These are phyloP conservation scores for Silurus asotus DNA, from an alignment of 2,113 vertebrate species.

Conservation along the genomic window DNA sequence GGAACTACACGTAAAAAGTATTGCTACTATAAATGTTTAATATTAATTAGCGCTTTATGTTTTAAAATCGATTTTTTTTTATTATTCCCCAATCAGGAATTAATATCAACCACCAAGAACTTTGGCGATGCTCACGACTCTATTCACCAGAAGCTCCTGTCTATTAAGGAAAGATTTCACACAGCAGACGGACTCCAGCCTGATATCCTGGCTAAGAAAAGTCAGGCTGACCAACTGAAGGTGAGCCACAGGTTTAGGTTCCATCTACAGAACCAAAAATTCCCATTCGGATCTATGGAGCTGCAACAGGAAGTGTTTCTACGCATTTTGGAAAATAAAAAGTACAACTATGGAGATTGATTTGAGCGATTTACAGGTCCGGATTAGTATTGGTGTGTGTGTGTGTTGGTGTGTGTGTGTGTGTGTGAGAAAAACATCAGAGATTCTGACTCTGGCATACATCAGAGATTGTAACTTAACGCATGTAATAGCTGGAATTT, in stretches of 20 bases:
- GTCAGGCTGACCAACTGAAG: conserved; percentile 80
- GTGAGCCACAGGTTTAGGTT: conserved; percentile 62
- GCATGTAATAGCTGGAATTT: too few relatives aligned
- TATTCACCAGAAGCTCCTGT: conserved; percentile 70
- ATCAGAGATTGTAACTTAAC: too few relatives aligned
- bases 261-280: neutral
- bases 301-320: neutral
- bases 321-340: too few relatives aligned
- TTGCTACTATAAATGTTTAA: neutral
- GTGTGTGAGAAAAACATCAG: too few relatives aligned
- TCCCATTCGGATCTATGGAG: neutral
- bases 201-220: conserved; percentile 84
- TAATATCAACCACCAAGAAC: conserved; percentile 78
- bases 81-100: conserved; percentile 65
- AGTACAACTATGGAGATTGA: too few relatives aligned
- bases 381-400: too few relatives aligned
- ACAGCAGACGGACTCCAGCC: conserved; percentile 70
- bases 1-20: too few relatives aligned
- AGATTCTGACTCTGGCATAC: too few relatives aligned
- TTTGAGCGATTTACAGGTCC: too few relatives aligned
- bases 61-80: neutral
- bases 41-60: neutral
- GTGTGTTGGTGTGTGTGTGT: too few relatives aligned
- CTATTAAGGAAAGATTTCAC: conserved; percentile 67
- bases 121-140: conserved; percentile 73